A percentile compares a stretch with the other conserved stretches of the same genome.
Conservation (phyloP, 2,113 vertebrate genomes). For the Balaeniceps rex region DNA sequence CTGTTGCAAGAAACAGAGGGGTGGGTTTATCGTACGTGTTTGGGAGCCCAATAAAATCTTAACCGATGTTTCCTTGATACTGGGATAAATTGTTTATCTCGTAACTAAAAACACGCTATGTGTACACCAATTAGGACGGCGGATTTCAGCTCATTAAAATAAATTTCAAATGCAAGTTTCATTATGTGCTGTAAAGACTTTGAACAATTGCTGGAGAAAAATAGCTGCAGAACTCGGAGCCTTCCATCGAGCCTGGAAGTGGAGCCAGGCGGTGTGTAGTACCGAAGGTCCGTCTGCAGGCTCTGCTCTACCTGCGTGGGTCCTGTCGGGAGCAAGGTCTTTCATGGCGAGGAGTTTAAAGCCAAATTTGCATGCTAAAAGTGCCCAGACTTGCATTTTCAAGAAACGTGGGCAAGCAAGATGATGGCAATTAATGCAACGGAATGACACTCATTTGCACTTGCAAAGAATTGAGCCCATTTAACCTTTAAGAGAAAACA, state of each 20-base stretch:
- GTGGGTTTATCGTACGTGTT: constrained; percentile 39
- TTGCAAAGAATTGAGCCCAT: not conserved
- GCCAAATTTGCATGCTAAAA: not conserved
- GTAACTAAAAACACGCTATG: constrained; percentile 55
- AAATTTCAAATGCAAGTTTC: constrained; percentile 10
- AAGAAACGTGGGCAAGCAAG: not conserved
- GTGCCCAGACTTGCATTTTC: not conserved
- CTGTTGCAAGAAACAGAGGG: constrained; percentile 50
- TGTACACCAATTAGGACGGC: not conserved
- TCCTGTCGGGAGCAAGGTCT: fast-evolving
- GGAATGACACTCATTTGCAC: not conserved
- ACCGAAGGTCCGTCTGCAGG: not conserved
- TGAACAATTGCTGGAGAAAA: not conserved
- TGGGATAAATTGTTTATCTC: constrained; percentile 59
- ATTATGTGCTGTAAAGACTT: not conserved
- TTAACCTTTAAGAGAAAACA: constrained; percentile 39
- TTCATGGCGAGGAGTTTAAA: not conserved
- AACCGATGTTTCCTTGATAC: constrained; percentile 56
- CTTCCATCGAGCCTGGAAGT: not conserved
- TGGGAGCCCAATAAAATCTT: constrained; percentile 65
- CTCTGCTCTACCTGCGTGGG: not conserved
- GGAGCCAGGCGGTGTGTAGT: not conserved
- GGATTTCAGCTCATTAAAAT: constrained; percentile 49
- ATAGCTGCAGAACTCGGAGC: not conserved
- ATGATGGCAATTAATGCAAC: not conserved